phyloP scores from a whole-genome alignment of 2,113 vertebrate genomes.

The Toxotes jaculatrix region DNA sequence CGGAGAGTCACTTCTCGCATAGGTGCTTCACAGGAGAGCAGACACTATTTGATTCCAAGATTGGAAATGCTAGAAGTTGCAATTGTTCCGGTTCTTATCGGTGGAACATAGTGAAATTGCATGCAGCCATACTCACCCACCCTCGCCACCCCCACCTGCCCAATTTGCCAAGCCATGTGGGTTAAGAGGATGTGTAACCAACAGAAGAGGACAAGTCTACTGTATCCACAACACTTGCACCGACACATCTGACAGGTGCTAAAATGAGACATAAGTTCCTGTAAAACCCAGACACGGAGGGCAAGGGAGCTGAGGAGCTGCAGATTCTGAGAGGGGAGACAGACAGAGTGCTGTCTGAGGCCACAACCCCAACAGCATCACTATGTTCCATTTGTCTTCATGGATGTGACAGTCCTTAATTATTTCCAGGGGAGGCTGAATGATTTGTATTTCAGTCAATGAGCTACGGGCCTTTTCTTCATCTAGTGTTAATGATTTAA shows the following conservation, averaged over 20 bases:
- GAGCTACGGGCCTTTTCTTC: slow-evolving; percentile 63
- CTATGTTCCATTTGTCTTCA: slow-evolving; percentile 56
- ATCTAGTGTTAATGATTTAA: slow-evolving; percentile 70
- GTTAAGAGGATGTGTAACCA: slow-evolving; percentile 55
- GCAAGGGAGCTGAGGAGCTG: slow-evolving; percentile 3
- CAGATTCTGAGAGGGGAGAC: slow-evolving; percentile 29
- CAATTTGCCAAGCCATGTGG: slow-evolving; percentile 51
- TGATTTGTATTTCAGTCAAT: slow-evolving; percentile 67
- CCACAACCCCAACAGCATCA: slow-evolving; percentile 43
- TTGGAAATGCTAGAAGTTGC: slow-evolving; percentile 56
- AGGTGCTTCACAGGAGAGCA: slow-evolving; percentile 64
- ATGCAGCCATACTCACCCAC: not conserved
- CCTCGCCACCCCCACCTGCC: not conserved
- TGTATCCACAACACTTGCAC: slow-evolving; percentile 53
- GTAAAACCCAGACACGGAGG: slow-evolving; percentile 32
- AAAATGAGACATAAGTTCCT: slow-evolving; percentile 61
- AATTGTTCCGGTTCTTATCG: slow-evolving; percentile 58
- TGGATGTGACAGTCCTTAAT: slow-evolving; percentile 66
- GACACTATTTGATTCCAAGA: slow-evolving; percentile 61
- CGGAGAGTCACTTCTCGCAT: slow-evolving; percentile 58
- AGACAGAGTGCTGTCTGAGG: slow-evolving; percentile 13
- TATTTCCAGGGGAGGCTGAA: slow-evolving; percentile 61
- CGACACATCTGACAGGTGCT: slow-evolving; percentile 59
- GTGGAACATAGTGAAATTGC: slow-evolving; percentile 43
- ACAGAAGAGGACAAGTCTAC: slow-evolving; percentile 37